phyloP scores from a whole-genome alignment of 2,113 vertebrate genomes.

The Callospermophilus lateralis region DNA sequence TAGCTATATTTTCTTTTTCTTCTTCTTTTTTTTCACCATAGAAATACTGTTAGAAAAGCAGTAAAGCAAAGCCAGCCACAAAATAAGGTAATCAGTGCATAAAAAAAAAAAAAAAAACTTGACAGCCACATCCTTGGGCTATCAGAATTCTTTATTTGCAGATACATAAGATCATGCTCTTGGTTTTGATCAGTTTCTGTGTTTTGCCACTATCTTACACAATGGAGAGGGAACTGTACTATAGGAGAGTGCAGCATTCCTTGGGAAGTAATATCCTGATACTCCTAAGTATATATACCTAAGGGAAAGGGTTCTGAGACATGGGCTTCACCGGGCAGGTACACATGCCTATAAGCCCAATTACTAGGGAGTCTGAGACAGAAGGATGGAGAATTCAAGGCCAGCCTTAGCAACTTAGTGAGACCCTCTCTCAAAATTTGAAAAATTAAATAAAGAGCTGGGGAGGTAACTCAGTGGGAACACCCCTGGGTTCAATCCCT shows the following conservation, averaged over 20 bases:
- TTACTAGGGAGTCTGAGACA: too few species aligned
- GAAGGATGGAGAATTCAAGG: too few species aligned
- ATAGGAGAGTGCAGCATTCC: background rate
- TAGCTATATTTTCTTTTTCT: background rate
- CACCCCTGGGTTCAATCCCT: too few species aligned
- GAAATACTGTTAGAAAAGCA: slow-evolving; percentile 29
- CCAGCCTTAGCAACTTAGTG: too few species aligned
- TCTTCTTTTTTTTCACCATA: background rate
- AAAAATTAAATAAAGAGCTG: too few species aligned
- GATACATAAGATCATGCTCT: background rate
- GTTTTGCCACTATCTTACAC: background rate
- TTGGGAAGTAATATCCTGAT: background rate
- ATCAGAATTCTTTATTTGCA: background rate
- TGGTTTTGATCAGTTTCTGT: background rate
- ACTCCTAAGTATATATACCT: background rate
- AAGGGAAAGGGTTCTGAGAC: slow-evolving; percentile 34
- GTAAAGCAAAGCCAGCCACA: background rate
- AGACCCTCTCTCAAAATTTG: too few species aligned
- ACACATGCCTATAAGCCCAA: too few species aligned
- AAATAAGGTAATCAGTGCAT: background rate
- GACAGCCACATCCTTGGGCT: background rate
- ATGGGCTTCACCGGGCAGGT: too few species aligned
- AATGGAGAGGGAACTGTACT: background rate
- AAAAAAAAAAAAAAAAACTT: background rate
- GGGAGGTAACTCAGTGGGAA: too few species aligned